Percentiles rank a stretch among this genome's conserved stretches.
phyloP scores from a whole-genome alignment of 2,113 vertebrate genomes.

The Myotis davidii region DNA sequence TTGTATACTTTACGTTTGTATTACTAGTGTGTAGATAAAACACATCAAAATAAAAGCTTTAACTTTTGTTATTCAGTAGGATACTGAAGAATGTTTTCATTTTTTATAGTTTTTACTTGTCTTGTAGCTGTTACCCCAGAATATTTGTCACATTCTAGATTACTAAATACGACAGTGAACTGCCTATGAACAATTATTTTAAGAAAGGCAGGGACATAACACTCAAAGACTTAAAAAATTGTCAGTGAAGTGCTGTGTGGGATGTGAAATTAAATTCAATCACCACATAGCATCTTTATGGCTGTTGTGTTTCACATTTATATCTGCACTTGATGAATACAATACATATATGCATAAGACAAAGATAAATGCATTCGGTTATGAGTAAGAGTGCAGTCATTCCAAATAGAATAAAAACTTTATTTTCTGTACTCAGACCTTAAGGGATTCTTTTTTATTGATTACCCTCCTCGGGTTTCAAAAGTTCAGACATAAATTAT shows the following conservation, averaged over 20 bases:
- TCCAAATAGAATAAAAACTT: constrained; percentile 55
- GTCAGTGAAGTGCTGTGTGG: background rate
- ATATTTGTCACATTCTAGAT: background rate
- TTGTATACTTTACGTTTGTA: background rate
- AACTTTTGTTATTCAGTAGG: background rate
- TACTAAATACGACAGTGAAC: background rate
- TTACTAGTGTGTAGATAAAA: background rate
- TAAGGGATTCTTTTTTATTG: constrained; percentile 53
- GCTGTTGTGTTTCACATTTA: background rate
- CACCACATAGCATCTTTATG: background rate
- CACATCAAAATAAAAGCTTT: background rate
- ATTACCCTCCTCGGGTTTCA: constrained; percentile 28
- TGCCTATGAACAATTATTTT: background rate
- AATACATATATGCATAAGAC: background rate
- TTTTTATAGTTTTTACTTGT: background rate
- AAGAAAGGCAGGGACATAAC: background rate
- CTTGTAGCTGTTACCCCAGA: background rate
- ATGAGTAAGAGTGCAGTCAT: background rate
- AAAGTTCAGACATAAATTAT: constrained; percentile 59
- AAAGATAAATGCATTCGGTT: constrained; percentile 33
- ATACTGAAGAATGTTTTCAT: background rate
- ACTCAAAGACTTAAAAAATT: constrained; percentile 1
- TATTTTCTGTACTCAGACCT: constrained; percentile 17
- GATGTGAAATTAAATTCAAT: background rate
- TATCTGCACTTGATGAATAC: background rate